Percentiles rank a stretch among this genome's conserved stretches.
phyloP scores from a whole-genome alignment of 2,888 invertebrate species.

The Acleris sparsana region DNA sequence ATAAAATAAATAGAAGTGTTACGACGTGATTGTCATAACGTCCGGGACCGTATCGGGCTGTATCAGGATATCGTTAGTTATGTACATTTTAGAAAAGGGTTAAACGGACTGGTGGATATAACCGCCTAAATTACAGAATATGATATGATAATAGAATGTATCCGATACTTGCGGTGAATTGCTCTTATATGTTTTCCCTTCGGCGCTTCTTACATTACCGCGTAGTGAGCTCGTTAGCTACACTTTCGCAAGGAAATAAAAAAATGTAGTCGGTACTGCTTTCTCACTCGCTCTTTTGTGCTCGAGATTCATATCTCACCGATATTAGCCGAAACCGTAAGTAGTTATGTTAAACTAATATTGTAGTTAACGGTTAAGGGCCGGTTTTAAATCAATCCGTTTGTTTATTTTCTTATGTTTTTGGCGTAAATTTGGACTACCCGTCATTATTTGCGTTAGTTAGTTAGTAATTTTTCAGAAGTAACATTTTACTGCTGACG shows the following conservation, averaged over 20 bases:
- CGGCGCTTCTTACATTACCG: not conserved
- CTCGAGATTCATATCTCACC: too few relatives aligned
- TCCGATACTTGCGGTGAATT: not conserved
- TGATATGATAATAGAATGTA: slow-evolving; percentile 22
- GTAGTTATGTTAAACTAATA: too few relatives aligned
- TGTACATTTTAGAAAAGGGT: slow-evolving; percentile 24
- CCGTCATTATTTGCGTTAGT: too few relatives aligned
- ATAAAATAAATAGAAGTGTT: slow-evolving; percentile 56
- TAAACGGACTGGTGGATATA: slow-evolving; percentile 24
- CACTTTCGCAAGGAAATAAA: not conserved
- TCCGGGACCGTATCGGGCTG: slow-evolving; percentile 26
- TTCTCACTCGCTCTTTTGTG: too few relatives aligned
- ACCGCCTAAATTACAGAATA: slow-evolving; percentile 17
- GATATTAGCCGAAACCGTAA: too few relatives aligned
- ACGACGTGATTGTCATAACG: slow-evolving; percentile 43
- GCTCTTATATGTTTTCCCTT: slow-evolving; percentile 6
- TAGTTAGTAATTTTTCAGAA: too few relatives aligned
- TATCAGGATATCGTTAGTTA: slow-evolving; percentile 32
- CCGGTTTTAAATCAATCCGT: too few relatives aligned
- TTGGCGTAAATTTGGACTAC: too few relatives aligned
- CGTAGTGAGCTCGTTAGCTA: slow-evolving; percentile 9
- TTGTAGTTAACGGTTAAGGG: too few relatives aligned
- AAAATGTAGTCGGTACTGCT: not conserved
- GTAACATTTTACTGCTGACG: too few relatives aligned
- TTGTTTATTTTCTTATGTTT: too few relatives aligned